Evolutionary conservation across 2,797 vertebrate genomes (phyloP).

Genomic region (Oreortyx pictus): DNA sequence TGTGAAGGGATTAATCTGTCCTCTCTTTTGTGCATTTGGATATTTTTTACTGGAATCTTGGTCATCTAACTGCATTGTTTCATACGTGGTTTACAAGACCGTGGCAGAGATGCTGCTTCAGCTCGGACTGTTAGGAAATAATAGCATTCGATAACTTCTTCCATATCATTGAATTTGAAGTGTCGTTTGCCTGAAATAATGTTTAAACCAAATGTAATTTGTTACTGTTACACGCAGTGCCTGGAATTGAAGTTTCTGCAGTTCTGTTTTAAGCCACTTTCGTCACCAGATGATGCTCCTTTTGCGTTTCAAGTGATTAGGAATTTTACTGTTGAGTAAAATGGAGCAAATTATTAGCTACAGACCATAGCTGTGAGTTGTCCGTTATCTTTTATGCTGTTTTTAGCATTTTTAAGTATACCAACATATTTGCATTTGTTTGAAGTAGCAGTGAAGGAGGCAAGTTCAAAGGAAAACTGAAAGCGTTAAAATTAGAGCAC

Average conservation of each 20-base stretch:
- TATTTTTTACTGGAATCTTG: conserved; percentile 43
- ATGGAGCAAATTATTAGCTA: background rate
- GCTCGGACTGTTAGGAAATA: conserved; percentile 12
- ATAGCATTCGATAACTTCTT: background rate
- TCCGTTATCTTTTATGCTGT: background rate
- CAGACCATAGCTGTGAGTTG: background rate
- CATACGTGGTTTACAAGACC: conserved; percentile 20
- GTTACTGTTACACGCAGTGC: background rate
- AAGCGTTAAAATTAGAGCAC: background rate
- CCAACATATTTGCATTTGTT: background rate
- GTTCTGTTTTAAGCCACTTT: background rate
- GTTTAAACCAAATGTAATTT: background rate
- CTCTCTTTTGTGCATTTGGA: conserved; percentile 38
- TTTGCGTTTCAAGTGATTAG: background rate
- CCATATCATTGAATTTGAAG: background rate
- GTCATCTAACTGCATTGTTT: conserved; percentile 62
- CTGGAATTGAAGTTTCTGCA: background rate
- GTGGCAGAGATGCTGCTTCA: background rate
- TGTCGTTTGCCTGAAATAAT: background rate
- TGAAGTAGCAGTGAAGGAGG: background rate
- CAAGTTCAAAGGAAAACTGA: background rate
- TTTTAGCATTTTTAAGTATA: background rate
- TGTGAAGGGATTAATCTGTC: conserved; percentile 71
- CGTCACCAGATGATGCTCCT: background rate
- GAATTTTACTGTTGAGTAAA: background rate